Base-by-base conservation (phyloP, 2,113 vertebrate genomes). In the Ophiodon elongatus region DNA sequence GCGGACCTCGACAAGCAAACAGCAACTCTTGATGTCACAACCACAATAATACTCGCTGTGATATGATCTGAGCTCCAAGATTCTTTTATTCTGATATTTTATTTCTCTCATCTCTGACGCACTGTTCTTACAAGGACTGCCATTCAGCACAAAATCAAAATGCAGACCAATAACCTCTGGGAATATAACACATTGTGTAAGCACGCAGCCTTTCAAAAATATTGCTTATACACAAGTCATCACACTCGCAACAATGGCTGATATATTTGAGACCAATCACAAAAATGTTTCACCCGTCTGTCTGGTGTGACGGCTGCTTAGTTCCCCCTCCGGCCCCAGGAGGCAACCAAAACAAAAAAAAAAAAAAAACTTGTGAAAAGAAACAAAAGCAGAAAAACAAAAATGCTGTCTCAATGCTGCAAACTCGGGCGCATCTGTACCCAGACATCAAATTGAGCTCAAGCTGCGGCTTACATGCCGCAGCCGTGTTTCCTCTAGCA, bases 341-440 rank as follows among this genome's bases (percentile, higher is more conserved):
- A 4, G 19, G 33, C 52, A 73, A 64, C 50, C 21, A 41, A 39
- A 73, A 64, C 14, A 76, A 73, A 69, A 84, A 84, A 17, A 41
- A 39, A 73, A 64, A 10, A 76, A 73, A 23, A 15, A 45, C 64
- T 77, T 65, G 23, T 41, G 13, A 78, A 69, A 56, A 69, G 15
- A 52, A 73, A 80, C 33, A 85, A 64, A 86, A 70, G 17, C 47
- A 70, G 45, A 83, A 74, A 17, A 75, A 59, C 33, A 72, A 76
- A 93, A 89, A 65, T 83, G 81, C 90, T 82, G 85, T 84, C 39
- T 87, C 87, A 86, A 60, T 14, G 69, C 77, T 76, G 65, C 17
- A 80, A 75, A 82, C 80, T 76, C 52, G 23, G 71, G 62, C 27
- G 54, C 65, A 60, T 70, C 67, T 90, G 57, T 76, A 88, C 64